phyloP scores from a whole-genome alignment of 2,797 vertebrate genomes.

The Falco concolor region DNA sequence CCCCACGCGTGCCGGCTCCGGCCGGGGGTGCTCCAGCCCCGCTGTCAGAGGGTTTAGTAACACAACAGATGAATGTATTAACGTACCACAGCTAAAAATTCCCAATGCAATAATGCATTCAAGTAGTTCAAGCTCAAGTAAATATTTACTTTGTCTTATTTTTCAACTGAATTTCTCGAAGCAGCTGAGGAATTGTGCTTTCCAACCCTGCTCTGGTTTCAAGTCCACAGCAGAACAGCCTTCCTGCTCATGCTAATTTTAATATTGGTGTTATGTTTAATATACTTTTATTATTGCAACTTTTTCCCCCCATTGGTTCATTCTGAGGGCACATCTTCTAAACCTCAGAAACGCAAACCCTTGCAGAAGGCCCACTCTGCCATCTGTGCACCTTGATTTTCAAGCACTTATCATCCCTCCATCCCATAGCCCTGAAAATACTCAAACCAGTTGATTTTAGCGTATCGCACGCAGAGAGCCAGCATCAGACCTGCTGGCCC shows the following conservation, averaged over 20 bases:
- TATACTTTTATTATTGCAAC: neutral
- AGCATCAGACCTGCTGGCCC: neutral
- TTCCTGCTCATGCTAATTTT: neutral
- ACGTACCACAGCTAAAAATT: neutral
- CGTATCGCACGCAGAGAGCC: fast-evolving
- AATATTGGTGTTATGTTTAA: fast-evolving
- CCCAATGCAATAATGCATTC: neutral
- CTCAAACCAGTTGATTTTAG: neutral
- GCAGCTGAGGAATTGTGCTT: neutral
- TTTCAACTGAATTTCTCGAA: neutral
- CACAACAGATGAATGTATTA: neutral
- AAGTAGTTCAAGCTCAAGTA: neutral
- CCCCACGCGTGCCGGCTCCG: fast-evolving
- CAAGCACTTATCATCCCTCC: neutral
- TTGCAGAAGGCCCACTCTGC: neutral
- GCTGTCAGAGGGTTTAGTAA: neutral
- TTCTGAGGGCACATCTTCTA: neutral
- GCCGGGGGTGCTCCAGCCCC: neutral
- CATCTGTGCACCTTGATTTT: fast-evolving
- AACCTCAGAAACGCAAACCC: neutral
- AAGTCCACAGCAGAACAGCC: neutral
- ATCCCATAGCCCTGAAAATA: neutral
- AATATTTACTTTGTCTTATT: conserved; percentile 7
- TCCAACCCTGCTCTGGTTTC: neutral
- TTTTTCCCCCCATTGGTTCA: neutral